A percentile compares a stretch with the other conserved stretches of the same genome.
Conservation (phyloP, 2,113 vertebrate species). For the Polyodon spathula region DNA sequence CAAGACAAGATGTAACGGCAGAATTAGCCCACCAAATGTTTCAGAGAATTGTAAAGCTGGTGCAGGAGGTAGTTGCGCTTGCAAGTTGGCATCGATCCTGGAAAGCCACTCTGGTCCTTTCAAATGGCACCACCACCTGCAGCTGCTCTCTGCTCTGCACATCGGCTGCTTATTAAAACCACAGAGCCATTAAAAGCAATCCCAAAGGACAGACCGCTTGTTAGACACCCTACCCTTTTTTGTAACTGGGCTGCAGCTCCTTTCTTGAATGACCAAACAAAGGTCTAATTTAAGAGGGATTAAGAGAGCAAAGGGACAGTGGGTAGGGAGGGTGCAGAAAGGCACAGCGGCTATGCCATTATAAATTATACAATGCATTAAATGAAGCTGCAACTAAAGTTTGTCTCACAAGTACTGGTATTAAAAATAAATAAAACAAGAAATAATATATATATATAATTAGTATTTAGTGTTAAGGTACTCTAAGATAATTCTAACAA, state of each 20-base stretch:
- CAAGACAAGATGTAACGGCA: constrained; percentile 11
- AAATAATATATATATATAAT: too few species aligned
- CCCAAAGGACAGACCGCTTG: constrained; percentile 29
- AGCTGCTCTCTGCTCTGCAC: constrained; percentile 38
- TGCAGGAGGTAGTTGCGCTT: constrained; percentile 35
- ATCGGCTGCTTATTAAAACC: constrained; percentile 46
- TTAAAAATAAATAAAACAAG: neutral
- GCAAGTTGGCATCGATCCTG: constrained; percentile 36
- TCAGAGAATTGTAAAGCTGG: too few species aligned
- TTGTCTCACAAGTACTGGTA: too few species aligned
- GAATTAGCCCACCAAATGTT: constrained; percentile 32
- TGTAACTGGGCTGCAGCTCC: constrained; percentile 18
- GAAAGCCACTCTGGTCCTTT: constrained; percentile 41
- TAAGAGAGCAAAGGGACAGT: constrained; percentile 10
- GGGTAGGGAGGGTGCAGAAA: constrained; percentile 1
- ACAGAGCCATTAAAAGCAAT: constrained; percentile 33
- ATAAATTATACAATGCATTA: too few species aligned
- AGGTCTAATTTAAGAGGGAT: constrained; percentile 28
- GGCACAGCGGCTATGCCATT: too few species aligned
- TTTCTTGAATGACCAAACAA: constrained; percentile 18
- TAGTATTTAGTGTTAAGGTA: too few species aligned
- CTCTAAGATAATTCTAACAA: too few species aligned
- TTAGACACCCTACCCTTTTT: constrained; percentile 37
- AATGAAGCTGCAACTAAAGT: too few species aligned
- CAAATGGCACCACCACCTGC: constrained; percentile 31